Evolutionary conservation across 2,888 invertebrate genomes (phyloP).

Genomic region (Heliconius erato): DNA sequence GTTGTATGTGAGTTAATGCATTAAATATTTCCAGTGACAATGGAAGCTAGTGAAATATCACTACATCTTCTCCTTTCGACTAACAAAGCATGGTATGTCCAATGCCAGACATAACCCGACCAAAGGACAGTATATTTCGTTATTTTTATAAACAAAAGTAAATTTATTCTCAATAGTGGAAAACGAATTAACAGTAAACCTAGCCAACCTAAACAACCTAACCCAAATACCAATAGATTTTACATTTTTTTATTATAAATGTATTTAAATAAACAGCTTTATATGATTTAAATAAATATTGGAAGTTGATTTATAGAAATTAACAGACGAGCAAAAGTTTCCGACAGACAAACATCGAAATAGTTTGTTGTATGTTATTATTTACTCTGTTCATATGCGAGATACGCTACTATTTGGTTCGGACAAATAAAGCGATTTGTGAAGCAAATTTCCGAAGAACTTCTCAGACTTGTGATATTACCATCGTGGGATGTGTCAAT

Average conservation of each 20-base stretch:
- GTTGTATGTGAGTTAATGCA: not conserved
- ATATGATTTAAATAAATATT: not conserved
- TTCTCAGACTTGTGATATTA: constrained; percentile 12
- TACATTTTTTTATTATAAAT: not conserved
- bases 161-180: not conserved
- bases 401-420: constrained; percentile 26
- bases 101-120: no score
- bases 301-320: not conserved
- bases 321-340: not conserved
- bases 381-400: constrained; percentile 18
- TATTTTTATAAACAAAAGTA: not conserved
- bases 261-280: not conserved
- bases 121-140: no score
- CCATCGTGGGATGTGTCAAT: not conserved
- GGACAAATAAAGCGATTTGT: constrained; percentile 8
- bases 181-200: not conserved
- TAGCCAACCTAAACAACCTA: not conserved
- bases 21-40: no score
- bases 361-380: constrained; percentile 1
- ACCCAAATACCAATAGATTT: not conserved
- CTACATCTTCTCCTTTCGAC: not conserved
- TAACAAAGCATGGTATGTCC: not conserved
- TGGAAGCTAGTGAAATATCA: not conserved
- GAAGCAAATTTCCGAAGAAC: not conserved
- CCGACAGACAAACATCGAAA: not conserved